A percentile compares a stretch with the other conserved stretches of the same genome.
Conservation (phyloP, 2,113 vertebrate species). For the Amblyornis subalaris region DNA sequence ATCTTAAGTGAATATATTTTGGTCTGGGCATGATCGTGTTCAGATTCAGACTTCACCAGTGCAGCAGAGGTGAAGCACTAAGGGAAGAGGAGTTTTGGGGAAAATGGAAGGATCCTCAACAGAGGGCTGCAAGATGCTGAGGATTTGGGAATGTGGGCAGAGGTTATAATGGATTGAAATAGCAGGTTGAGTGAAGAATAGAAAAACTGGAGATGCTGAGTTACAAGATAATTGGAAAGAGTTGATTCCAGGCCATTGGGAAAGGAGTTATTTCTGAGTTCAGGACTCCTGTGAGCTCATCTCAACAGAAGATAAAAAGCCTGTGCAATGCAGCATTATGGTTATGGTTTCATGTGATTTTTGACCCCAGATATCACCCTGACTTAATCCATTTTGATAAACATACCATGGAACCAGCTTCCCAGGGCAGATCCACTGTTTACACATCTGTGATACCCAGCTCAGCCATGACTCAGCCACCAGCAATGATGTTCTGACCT, state of each 20-base stretch:
- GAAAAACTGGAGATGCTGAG: background rate
- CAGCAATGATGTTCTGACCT: conserved; percentile 24
- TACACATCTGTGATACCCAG: background rate
- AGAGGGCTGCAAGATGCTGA: background rate
- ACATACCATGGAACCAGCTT: background rate
- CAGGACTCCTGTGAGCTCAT: background rate
- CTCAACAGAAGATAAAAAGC: background rate
- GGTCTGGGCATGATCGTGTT: background rate
- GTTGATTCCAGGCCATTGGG: background rate
- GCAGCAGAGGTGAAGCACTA: background rate
- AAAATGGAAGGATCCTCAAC: background rate
- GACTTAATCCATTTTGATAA: background rate
- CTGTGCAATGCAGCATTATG: background rate
- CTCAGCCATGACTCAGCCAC: conserved; percentile 29
- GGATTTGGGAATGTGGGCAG: background rate
- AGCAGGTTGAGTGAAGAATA: background rate
- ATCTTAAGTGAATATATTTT: background rate
- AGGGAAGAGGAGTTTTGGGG: background rate
- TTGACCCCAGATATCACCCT: background rate
- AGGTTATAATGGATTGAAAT: background rate
- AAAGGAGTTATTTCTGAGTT: background rate
- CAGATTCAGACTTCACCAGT: fast-evolving
- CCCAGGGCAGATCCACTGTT: background rate
- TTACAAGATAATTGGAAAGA: background rate
- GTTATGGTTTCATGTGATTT: background rate